Base-by-base conservation (phyloP, 2,888 invertebrate genomes). In the Oxystoma pomonae region DNA sequence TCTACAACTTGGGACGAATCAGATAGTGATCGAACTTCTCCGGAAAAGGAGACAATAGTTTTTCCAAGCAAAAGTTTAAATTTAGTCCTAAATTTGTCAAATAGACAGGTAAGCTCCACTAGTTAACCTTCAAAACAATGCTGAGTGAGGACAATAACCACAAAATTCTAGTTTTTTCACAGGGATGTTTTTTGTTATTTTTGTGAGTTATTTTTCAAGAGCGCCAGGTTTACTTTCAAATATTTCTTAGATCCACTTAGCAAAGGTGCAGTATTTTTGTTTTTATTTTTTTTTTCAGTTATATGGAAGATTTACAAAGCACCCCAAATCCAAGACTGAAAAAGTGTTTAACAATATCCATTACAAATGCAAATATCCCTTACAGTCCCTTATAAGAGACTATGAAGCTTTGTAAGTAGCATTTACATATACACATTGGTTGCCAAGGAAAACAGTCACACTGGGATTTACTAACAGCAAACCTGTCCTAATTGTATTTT, bases 261-360 rank as follows among this genome's bases (percentile, higher is more conserved):
- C n/a, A n/a, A n/a, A n/a, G n/a, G n/a, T n/a, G n/a, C n/a, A n/a
- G n/a, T n/a, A n/a, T n/a, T n/a, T n/a, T n/a, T n/a, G n/a, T n/a
- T 35, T 35, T 3, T 35, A 35, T 35, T 35, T 35, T 35, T 7
- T 35, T 35, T 76, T 76, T 50, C 66, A 80, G 80, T 69, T 79
- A 56, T 80, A 76, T 68, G 80, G 80, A 65, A 69, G 77, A 65
- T 76, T 79, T 74, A 69, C 78, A 22, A 78, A 73, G 67, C 74
- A 75, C 73, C 72, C 77, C 66, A 77, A 72, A 74, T 74, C 76
- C 18, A 79, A 78, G 76, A 79, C 79, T 75, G 80, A 80, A 74
- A 75, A 73, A 69, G 71, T 77, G 70, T 80, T 80, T 70, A 75
- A 74, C 62, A 72, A 75, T 69, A 73, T 80, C 63, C 79, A 79